phyloP scores from a whole-genome alignment of 2,797 vertebrate genomes.

The Aphelocoma californica region DNA sequence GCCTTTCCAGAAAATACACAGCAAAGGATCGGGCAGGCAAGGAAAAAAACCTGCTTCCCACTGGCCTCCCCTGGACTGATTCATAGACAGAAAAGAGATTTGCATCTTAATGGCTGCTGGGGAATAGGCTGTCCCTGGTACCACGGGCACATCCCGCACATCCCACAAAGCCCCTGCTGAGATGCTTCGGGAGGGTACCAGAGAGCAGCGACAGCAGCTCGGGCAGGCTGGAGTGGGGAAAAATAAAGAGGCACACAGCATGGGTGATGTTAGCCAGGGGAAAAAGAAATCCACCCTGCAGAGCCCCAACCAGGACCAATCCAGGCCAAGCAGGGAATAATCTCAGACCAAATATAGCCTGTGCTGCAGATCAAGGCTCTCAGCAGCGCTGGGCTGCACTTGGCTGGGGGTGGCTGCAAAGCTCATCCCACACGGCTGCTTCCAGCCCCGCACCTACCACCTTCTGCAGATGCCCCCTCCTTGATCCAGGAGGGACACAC shows the following conservation, averaged over 20 bases:
- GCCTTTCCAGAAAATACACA: background rate
- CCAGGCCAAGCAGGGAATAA: conserved; percentile 31
- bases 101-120: background rate
- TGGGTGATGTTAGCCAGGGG: background rate
- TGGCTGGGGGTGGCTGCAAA: background rate
- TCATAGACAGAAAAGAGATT: background rate
- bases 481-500: fast-evolving
- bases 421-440: background rate
- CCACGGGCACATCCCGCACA: background rate
- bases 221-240: background rate
- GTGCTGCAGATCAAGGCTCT: background rate
- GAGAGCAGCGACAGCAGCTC: background rate
- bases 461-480: background rate
- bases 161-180: background rate
- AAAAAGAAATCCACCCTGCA: background rate
- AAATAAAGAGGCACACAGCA: background rate
- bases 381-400: background rate
- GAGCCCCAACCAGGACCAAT: background rate
- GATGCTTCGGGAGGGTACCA: background rate
- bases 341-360: conserved; percentile 55
- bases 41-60: background rate
- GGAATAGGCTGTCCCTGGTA: background rate
- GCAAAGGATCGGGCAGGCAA: background rate
- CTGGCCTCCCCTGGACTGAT: background rate
- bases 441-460: background rate